phyloP scores from a whole-genome alignment of 2,888 invertebrate genomes.

The Epistrophe grossulariae region DNA sequence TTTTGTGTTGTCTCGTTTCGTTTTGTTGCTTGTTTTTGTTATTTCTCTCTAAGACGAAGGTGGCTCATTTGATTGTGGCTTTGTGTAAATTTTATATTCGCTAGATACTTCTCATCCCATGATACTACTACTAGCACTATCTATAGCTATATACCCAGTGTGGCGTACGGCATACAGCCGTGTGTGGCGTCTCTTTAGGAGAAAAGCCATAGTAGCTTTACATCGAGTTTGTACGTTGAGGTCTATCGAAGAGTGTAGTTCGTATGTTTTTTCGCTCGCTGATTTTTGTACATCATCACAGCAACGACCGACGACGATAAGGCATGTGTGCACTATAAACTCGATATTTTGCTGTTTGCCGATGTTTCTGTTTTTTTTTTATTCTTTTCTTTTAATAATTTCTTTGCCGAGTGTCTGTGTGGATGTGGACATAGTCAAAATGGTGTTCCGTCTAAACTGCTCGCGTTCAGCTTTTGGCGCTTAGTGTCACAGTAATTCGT shows the following conservation, averaged over 20 bases:
- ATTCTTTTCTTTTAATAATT: slow-evolving; percentile 35
- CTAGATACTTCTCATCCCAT: slow-evolving; percentile 64
- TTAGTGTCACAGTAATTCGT: slow-evolving; percentile 64
- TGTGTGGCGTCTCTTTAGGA: slow-evolving; percentile 63
- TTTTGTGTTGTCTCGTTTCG: slow-evolving; percentile 47
- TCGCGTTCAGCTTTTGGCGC: slow-evolving; percentile 68
- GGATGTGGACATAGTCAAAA: slow-evolving; percentile 45
- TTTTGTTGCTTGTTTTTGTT: slow-evolving; percentile 51
- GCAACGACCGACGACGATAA: slow-evolving; percentile 49
- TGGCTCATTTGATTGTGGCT: slow-evolving; percentile 56
- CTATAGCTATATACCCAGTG: not conserved
- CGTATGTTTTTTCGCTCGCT: slow-evolving; percentile 61
- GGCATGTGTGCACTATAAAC: slow-evolving; percentile 73
- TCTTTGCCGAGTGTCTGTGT: slow-evolving; percentile 16
- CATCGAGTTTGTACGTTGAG: slow-evolving; percentile 60
- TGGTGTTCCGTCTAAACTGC: slow-evolving; percentile 57
- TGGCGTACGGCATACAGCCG: slow-evolving; percentile 22
- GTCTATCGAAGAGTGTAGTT: slow-evolving; percentile 74
- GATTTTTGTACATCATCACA: slow-evolving; percentile 58
- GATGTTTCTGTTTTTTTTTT: slow-evolving; percentile 11
- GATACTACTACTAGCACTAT: slow-evolving; percentile 48
- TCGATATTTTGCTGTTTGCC: slow-evolving; percentile 67
- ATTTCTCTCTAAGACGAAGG: slow-evolving; percentile 69
- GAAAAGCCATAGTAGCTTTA: slow-evolving; percentile 41
- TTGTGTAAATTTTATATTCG: slow-evolving; percentile 51